Evolutionary conservation across 2,113 vertebrate species (phyloP), one percentile per base, ranked within the genome.

Genomic region (Canis aureus): DNA sequence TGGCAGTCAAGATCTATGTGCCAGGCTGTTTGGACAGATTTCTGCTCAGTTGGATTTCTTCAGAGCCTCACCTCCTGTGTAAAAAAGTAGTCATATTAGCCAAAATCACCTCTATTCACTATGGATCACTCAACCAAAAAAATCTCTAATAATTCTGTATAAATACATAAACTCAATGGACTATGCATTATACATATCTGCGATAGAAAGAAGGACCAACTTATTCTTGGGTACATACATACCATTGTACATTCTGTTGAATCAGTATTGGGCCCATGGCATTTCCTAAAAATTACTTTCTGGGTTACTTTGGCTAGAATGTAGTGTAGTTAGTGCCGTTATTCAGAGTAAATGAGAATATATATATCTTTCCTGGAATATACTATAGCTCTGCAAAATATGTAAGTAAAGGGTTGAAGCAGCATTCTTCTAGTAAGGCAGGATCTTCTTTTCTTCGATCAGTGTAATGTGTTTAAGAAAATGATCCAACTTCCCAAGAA

Each of bases 1-100:
- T 59, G 57, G 49, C 94, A 94, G 53, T 95, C 25, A 74, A 81
- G 83, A 96, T 89, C 89, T 81, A 97, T 67, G 43, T 64, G 32
- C 43, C 6, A 0, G 7, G 53, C 67, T 94, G 32, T 94, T 84
- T 88, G 38, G 38, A n/a, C 17, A 89, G 17, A 62, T 69, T 32
- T 91, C 82, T 32, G 38, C 53, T 55, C 59, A 55, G 83, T 0
- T 59, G 80, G 51, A 73, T 94, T 94, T 90, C 82, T 97, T 94
- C 73, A 73, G 49, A 89, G 23, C 9, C 8, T 69, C 19, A 16
- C 5, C 17, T 66, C 35, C 29, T 89, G 32, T 66, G 13, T 27
- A 59, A 96, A 84, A 88, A 89, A 9, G 11, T 62, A 64, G 4
- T 57, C 27, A 9, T 38, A 5, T 69, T 55, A 23, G 6, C 51